Evolutionary conservation across 2,113 vertebrate species (phyloP), one percentile per base, ranked within the genome.

Genomic region (Misgurnus anguillicaudatus): DNA sequence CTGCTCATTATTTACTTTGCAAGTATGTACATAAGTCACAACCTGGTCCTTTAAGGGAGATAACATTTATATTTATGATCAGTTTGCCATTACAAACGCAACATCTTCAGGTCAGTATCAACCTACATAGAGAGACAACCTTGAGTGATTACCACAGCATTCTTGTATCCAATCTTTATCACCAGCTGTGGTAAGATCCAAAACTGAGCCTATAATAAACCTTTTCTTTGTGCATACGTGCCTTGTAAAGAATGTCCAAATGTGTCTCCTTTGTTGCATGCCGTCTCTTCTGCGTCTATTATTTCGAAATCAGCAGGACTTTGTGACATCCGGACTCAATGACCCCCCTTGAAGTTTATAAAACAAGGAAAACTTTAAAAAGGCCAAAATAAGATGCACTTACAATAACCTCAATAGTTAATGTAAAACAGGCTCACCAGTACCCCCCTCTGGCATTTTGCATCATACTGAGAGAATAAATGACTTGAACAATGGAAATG

Each of bases 401-500:
- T 62, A 75, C 70, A 82, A 84, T 71, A 86, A 82, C 78, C 80
- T 78, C 63, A 80, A 77, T 78, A 10, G 58, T 48, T 82, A 82
- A 84, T 84, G 17, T 41, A 61, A 77, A 86, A 81, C 84, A 86
- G 79, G 62, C 79, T 21, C 53, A 31, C 45, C 58, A 72, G 24
- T 62, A 45, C 72, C 55, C 76, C 75, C 75, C 82, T 70, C 80
- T 72, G 65, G 77, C 71, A 71, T 67, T 71, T 38, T 19, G 3
- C 55, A 77, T 16, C 79, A 79, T 36, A 57, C 62, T 60, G 70
- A 80, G 65, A 71, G 57, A 63, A 85, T 77, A 80, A 86, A 84
- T 77, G 41, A 58, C 80, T 69, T 60, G 78, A 82, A 86, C 80
- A 82, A 84, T 75, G 78, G 74, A 82, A 82, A 77, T 69, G 64